A percentile compares a stretch with the other conserved stretches of the same genome.
phyloP scores from a whole-genome alignment of 2,888 invertebrate species.

The Tuberolachnus salignus region DNA sequence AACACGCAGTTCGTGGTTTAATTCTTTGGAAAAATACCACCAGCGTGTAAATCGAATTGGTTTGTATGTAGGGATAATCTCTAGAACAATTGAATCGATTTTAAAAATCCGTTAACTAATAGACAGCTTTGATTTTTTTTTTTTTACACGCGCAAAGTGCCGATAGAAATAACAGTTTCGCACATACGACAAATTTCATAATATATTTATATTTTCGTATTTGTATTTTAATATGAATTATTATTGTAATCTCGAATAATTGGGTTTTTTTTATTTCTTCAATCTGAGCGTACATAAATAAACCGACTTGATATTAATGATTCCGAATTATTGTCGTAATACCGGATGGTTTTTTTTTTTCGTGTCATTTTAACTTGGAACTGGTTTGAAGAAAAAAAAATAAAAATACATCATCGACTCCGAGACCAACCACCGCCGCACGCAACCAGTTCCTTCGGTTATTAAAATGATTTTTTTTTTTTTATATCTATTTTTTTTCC shows the following conservation, averaged over 20 bases:
- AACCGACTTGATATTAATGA: not conserved
- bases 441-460: constrained; percentile 7
- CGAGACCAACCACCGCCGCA: not conserved
- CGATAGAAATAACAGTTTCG: not conserved
- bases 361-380: not conserved
- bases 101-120: too few species aligned
- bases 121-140: too few species aligned
- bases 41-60: too few species aligned
- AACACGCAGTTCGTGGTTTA: too few species aligned
- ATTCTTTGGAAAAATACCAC: too few species aligned
- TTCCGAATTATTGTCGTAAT: not conserved
- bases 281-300: not conserved
- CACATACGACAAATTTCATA: not conserved
- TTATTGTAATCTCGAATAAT: too few species aligned
- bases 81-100: too few species aligned
- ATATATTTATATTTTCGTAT: too few species aligned
- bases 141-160: too few species aligned
- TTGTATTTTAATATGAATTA: not conserved
- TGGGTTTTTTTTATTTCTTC: too few species aligned
- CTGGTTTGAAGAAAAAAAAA: too few species aligned
- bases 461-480: constrained; percentile 8
- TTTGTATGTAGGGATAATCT: too few species aligned
- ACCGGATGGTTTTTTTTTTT: constrained; percentile 1
- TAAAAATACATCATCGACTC: constrained; percentile 2
- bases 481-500: not conserved